A percentile compares a stretch with the other conserved stretches of the same genome.
Conservation (phyloP, 1,140 invertebrate species). For the Dolichoris vasculosae region DNA sequence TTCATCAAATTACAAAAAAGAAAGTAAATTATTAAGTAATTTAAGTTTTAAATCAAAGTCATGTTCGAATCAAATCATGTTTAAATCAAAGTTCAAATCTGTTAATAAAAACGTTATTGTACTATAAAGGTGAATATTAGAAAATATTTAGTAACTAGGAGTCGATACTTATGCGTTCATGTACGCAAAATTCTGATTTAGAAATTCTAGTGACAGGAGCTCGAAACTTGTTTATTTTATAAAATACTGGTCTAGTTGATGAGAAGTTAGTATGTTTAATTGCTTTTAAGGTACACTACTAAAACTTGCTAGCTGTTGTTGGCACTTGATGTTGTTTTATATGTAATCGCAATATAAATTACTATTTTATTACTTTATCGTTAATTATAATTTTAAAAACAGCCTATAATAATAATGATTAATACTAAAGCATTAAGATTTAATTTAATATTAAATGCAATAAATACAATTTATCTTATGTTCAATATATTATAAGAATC, state of each 20-base stretch:
- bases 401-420: too few species aligned
- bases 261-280: constrained; percentile 50
- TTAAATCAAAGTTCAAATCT: too few species aligned
- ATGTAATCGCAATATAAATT: neutral
- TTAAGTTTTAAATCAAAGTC: too few species aligned
- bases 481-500: too few species aligned
- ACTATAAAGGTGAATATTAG: neutral
- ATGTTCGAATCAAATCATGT: too few species aligned
- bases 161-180: neutral
- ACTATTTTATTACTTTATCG: neutral
- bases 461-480: too few species aligned
- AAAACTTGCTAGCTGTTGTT: constrained; percentile 26
- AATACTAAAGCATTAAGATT: too few species aligned
- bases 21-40: too few species aligned
- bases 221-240: constrained; percentile 45
- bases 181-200: neutral
- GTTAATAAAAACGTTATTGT: neutral
- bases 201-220: constrained; percentile 1
- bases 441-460: too few species aligned
- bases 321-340: constrained; percentile 3
- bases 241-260: constrained; percentile 34
- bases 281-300: constrained; percentile 10
- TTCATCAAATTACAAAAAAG: too few species aligned
- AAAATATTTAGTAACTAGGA: neutral
- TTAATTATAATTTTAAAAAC: neutral